A percentile compares a stretch with the other conserved stretches of the same genome.
Conservation (phyloP, 2,113 vertebrate genomes). For the Phrynocephalus versicolor region DNA sequence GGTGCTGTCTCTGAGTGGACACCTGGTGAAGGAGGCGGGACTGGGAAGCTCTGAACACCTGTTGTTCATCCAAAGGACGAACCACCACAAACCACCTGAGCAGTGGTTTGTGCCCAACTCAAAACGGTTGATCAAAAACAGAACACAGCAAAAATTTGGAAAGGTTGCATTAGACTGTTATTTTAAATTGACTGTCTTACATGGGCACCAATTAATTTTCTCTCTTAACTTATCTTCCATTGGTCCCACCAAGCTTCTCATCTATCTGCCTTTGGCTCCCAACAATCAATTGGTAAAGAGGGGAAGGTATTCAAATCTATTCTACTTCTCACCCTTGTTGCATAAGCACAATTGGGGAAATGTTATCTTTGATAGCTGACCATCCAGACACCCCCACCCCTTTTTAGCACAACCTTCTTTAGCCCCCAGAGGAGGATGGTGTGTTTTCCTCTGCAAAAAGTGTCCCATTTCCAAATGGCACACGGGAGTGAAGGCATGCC, state of each 20-base stretch:
- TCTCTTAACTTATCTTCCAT: neutral
- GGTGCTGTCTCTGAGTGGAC: too few relatives aligned
- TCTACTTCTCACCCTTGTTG: neutral
- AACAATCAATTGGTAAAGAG: neutral
- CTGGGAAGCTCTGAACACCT: too few relatives aligned
- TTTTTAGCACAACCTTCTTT: neutral
- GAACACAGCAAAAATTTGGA: too few relatives aligned
- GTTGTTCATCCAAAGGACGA: too few relatives aligned
- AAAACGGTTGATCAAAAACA: too few relatives aligned
- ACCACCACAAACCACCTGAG: too few relatives aligned
- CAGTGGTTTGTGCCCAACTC: too few relatives aligned
- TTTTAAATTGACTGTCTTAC: too few relatives aligned
- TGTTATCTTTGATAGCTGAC: neutral
- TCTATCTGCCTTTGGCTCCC: neutral
- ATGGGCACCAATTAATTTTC: too few relatives aligned
- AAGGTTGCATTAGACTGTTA: too few relatives aligned
- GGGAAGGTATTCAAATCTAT: neutral
- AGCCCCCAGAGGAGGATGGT: neutral
- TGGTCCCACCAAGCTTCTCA: neutral
- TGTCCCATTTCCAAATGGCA: neutral
- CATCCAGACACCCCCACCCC: neutral
- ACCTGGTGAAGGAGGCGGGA: too few relatives aligned
- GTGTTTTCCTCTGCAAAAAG: neutral
- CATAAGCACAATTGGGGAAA: neutral
- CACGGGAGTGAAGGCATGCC: neutral